Evolutionary conservation across 2,113 vertebrate genomes (phyloP).

Genomic region (Chitala chitala): DNA sequence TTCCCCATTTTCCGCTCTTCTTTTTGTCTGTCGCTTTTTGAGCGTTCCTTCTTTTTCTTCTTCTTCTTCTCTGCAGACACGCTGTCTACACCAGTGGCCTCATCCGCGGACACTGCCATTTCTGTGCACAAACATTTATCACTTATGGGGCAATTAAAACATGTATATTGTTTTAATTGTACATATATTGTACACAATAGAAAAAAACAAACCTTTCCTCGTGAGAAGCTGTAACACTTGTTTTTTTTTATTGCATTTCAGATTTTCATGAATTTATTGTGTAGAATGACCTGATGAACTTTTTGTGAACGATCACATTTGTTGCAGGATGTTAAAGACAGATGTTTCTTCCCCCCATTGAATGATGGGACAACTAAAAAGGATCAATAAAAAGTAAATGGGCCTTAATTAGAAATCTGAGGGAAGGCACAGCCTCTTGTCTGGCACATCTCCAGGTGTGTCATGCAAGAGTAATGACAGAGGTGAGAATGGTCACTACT

Average conservation of each 20-base stretch:
- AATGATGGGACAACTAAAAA: neutral
- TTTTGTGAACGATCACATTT: no score
- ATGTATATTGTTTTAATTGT: neutral
- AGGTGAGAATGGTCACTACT: slow-evolving; percentile 10
- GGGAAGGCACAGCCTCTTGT: neutral
- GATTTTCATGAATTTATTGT: no score
- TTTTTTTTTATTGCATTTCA: neutral
- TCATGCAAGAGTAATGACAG: slow-evolving; percentile 34
- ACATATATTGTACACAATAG: neutral
- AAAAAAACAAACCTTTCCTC: slow-evolving; percentile 6
- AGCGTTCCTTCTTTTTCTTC: slow-evolving; percentile 53
- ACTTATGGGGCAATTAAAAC: no score
- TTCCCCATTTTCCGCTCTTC: slow-evolving; percentile 48
- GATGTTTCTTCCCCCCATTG: no score
- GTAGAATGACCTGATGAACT: no score
- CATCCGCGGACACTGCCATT: slow-evolving; percentile 31
- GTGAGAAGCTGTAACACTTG: neutral
- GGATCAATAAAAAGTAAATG: slow-evolving; percentile 17
- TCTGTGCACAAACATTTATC: slow-evolving; percentile 30
- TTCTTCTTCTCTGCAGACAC: slow-evolving; percentile 43
- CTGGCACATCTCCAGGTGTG: slow-evolving; percentile 21
- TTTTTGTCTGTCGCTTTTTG: slow-evolving; percentile 40
- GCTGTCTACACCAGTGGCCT: slow-evolving; percentile 44
- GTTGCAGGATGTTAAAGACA: no score
- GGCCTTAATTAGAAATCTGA: slow-evolving; percentile 25